Base-by-base conservation (phyloP, 2,113 vertebrate genomes). In the Ia io region DNA sequence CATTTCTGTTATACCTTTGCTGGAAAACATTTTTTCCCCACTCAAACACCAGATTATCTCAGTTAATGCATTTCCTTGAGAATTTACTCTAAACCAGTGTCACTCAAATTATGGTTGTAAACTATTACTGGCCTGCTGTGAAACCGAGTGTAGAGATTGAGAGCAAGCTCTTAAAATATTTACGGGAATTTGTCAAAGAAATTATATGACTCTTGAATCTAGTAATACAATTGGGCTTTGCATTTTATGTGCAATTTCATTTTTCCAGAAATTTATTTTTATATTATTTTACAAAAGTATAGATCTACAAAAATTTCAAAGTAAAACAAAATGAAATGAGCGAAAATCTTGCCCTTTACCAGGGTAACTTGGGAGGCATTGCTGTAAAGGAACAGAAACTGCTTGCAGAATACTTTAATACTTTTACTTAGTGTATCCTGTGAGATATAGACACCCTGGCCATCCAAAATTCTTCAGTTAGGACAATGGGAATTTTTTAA, bases 191-290 rank as follows among this genome's bases (percentile, higher is more conserved):
- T 95, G 67, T 96, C 88, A 83, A 92, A 93, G 63, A 94, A 97
- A 94, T 94, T 93, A 95, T 95, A 91, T 97, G 85, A 95, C 37
- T 96, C 84, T 92, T 93, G 77, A 92, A 93, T 95, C 51, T 53
- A 88, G 84, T 90, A 82, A 90, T 95, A 90, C 87, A 88, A 91
- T 23, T 63, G 79, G 78, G 51, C 5, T 74, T 92, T 93, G 14
- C 61, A 74, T 85, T 93, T 84, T 78, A 13, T 78, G 47, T 93
- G 88, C 69, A 49, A 93, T 94, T 96, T 96, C 67, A 94, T 94
- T 96, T 97, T 96, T 95, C 88, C 88, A 82, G 40, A 93, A n/a
- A 92, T 88, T 90, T 73, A 88, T 56, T 92, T 97, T 95, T 94
- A 91, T 91, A 83, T 82, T 84, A 82, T 96, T 96, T 97, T 96